Base-by-base conservation (phyloP, 2,797 vertebrate species). In the Vireo griseus region DNA sequence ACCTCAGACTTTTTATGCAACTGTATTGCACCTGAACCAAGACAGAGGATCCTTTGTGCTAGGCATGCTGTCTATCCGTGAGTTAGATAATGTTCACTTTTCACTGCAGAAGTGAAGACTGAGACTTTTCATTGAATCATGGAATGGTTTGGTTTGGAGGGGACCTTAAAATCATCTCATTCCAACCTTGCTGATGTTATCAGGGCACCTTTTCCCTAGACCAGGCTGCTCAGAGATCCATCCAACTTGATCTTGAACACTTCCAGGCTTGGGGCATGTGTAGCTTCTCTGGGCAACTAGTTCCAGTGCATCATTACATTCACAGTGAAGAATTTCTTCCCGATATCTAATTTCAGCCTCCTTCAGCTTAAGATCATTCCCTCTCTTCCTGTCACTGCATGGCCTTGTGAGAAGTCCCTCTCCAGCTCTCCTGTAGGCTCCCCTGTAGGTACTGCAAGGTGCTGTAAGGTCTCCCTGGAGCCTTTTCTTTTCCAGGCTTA, bases 121-220 rank as follows among this genome's bases (percentile, higher is more conserved):
- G 19, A 33, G 19, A 57, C 33, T 50, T 8, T 6, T 67, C 3
- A 11, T 42, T 51, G 52, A 75, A 51, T 51, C 15, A 25, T 28
- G 18, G 24, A 39, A 55, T 39, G n/a, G 24, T 33, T 75, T 68
- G 22, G 7, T 28, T 69, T 62, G 44, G 22, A 55, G 20, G 2
- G 3, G 13, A 29, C 37, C 37, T 55, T 69, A 18, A 39, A 69
- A 44, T 44, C 16, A 21, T 39, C 37, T 62, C 0, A 0, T 82
- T 57, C 19, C 13, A 29, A 11, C 7, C 3, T 5, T 9, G 5
- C 19, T 11, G 2, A 24, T 2, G 1, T 62, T 17, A 37, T 20
- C 71, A 63, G 42, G 9, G n/a, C 13, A 13, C 3, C 10, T 35
- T 63, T 69, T 50, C 51, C 26, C 4, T 14, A 50, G 37, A 50